These are phyloP conservation scores for Balearica regulorum DNA, from an alignment of 2,797 vertebrate genomes.

Conservation along the genomic window DNA sequence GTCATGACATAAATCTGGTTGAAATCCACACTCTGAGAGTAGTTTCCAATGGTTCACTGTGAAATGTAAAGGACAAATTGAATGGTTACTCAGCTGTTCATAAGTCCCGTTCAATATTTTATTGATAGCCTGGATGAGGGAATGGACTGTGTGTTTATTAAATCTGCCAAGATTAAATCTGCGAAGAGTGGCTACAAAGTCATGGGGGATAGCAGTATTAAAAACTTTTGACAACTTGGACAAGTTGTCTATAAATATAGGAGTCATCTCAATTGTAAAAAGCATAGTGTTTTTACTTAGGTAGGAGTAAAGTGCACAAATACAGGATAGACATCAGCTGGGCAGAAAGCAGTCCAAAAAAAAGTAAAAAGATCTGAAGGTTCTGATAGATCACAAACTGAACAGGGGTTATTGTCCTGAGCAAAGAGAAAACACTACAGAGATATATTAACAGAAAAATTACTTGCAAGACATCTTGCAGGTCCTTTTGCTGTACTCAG, in stretches of 20 bases:
- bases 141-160: constrained; percentile 51
- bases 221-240: constrained; percentile 51
- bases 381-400: not conserved
- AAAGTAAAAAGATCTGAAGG: not conserved
- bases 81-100: constrained; percentile 33
- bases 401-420: not conserved
- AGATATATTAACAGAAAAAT: not conserved
- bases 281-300: not conserved
- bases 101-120: constrained; percentile 52
- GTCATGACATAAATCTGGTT: not conserved
- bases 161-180: constrained; percentile 59
- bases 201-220: not conserved
- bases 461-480: not conserved
- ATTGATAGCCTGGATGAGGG: constrained; percentile 48
- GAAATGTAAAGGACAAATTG: constrained; percentile 30
- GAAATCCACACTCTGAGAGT: not conserved
- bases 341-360: not conserved
- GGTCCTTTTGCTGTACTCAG: not conserved
- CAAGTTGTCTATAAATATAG: constrained; percentile 34
- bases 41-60: not conserved
- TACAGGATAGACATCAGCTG: not conserved
- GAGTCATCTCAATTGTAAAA: not conserved
- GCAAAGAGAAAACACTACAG: not conserved
- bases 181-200: not conserved
- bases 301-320: not conserved